Evolutionary conservation across 2,113 vertebrate species (phyloP).

Genomic region (Erpornis zantholeuca): DNA sequence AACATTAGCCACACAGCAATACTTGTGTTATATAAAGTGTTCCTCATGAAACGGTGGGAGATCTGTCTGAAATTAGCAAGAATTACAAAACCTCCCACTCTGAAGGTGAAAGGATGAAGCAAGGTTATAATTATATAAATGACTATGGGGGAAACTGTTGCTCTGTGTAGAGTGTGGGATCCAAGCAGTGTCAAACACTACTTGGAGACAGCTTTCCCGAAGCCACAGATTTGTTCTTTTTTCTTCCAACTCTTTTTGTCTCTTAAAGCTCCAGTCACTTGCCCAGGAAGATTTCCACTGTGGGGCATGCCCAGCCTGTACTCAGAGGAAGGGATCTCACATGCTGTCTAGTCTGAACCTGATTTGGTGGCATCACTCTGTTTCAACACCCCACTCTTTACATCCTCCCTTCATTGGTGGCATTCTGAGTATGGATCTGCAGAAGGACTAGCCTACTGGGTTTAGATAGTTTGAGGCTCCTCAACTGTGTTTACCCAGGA

Average conservation of each 20-base stretch:
- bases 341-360: neutral
- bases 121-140: slow-evolving; percentile 65
- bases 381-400: neutral
- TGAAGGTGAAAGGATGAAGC: slow-evolving; percentile 56
- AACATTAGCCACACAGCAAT: slow-evolving; percentile 22
- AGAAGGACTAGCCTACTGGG: neutral
- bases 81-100: slow-evolving; percentile 63
- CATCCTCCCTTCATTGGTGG: neutral
- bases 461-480: neutral
- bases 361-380: neutral
- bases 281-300: neutral
- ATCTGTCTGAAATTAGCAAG: slow-evolving; percentile 48
- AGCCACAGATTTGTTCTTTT: neutral
- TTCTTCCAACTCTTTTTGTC: neutral
- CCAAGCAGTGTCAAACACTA: neutral
- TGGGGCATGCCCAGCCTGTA: fast-evolving
- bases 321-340: neutral
- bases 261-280: neutral
- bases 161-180: slow-evolving; percentile 17
- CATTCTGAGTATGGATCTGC: neutral
- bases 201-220: neutral
- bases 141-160: slow-evolving; percentile 50
- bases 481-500: neutral
- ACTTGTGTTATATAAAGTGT: slow-evolving; percentile 41
- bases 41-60: slow-evolving; percentile 47